Conservation (phyloP, 2,797 vertebrate genomes). For the Microcaecilia unicolor region DNA sequence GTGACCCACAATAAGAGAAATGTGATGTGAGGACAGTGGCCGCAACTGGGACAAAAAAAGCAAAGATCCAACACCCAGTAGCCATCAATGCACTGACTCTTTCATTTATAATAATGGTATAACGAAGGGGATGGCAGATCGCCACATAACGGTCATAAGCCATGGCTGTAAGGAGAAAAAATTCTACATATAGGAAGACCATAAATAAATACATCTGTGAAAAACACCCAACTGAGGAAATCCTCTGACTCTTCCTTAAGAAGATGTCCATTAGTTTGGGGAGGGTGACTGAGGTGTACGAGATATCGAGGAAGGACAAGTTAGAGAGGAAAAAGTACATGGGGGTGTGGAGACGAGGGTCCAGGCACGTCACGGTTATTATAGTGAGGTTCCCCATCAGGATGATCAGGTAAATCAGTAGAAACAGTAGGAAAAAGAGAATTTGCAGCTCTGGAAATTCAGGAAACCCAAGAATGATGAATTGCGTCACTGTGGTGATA, state of each 20-base stretch:
- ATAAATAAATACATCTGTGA: conserved; percentile 28
- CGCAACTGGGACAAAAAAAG: too few relatives aligned
- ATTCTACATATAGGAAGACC: conserved; percentile 15
- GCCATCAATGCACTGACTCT: conserved; percentile 8
- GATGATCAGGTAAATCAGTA: conserved; percentile 19
- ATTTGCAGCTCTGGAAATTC: conserved; percentile 10
- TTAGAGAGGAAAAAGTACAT: conserved; percentile 32
- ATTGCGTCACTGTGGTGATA: conserved; percentile 4
- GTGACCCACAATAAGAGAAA: too few relatives aligned
- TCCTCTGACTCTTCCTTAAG: conserved; percentile 9
- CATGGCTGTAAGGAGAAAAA: conserved; percentile 21
- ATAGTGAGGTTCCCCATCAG: conserved; percentile 13
- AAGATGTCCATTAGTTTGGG: conserved; percentile 21
- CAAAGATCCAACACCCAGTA: conserved; percentile 12
- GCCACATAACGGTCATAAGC: too few relatives aligned
- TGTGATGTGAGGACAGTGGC: too few relatives aligned
- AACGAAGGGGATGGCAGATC: conserved; percentile 22
- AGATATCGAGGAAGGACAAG: conserved; percentile 25
- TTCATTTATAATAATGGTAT: too few relatives aligned
- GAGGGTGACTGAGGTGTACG: conserved; percentile 19
- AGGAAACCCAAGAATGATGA: conserved; percentile 20
- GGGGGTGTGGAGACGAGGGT: conserved; percentile 20
- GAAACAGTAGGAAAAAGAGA: conserved; percentile 12
- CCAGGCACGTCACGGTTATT: conserved; percentile 13
- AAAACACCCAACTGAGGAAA: conserved; percentile 16